Evolutionary conservation across 92 coral and sea anemone genomes (phyloP).

Genomic region (Porites divaricata): DNA sequence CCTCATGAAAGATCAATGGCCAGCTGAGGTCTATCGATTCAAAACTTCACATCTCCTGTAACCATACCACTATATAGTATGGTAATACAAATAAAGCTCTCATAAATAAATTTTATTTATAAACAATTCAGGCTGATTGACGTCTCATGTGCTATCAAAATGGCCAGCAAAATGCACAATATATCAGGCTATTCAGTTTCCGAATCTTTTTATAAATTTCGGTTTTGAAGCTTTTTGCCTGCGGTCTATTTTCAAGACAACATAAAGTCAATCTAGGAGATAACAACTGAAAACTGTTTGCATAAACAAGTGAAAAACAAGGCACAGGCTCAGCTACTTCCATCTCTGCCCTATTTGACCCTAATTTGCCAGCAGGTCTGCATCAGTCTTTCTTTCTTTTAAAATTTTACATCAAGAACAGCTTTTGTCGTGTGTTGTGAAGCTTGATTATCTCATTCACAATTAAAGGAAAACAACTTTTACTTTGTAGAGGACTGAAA

Average conservation of each 20-base stretch:
- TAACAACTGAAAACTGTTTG: neutral
- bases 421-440: too few species aligned
- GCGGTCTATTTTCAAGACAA: neutral
- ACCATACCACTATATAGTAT: neutral
- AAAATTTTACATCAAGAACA: too few species aligned
- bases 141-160: too few species aligned
- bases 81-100: neutral
- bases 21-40: neutral
- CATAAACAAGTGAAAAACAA: neutral
- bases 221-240: neutral
- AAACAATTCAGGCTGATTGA: too few species aligned
- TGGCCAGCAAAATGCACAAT: neutral
- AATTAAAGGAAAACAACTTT: too few species aligned
- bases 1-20: neutral
- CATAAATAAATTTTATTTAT: too few species aligned
- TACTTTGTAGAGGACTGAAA: too few species aligned
- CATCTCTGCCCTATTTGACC: neutral
- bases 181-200: neutral
- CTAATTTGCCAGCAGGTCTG: too few species aligned
- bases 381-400: too few species aligned
- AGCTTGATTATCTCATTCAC: too few species aligned
- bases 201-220: neutral
- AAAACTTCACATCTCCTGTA: neutral
- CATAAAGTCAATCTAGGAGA: neutral
- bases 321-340: neutral